Conservation (phyloP, 1,140 invertebrate species). For the Magallana angulata region DNA sequence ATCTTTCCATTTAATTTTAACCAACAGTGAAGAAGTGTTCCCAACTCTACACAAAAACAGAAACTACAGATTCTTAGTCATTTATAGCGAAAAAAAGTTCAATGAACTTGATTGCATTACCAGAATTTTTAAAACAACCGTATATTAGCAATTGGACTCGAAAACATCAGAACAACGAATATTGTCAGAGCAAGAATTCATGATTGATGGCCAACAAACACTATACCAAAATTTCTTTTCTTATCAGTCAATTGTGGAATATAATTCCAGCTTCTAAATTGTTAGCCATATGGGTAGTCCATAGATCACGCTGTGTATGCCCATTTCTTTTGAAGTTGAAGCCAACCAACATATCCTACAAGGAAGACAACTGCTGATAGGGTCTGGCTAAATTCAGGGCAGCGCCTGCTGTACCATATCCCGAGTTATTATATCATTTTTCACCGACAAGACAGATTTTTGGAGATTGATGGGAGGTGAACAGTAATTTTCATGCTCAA, state of each 20-base stretch:
- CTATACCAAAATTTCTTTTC: slow-evolving; percentile 24
- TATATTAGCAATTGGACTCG: too few species aligned
- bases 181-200: neutral
- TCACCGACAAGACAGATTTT: slow-evolving; percentile 25
- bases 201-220: slow-evolving; percentile 35
- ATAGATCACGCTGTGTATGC: slow-evolving; percentile 22
- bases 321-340: slow-evolving; percentile 32
- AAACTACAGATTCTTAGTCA: too few species aligned
- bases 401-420: neutral
- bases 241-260: slow-evolving; percentile 36
- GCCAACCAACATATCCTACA: slow-evolving; percentile 16
- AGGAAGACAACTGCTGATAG: slow-evolving; percentile 26
- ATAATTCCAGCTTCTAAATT: slow-evolving; percentile 28
- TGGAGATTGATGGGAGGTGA: slow-evolving; percentile 23
- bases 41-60: too few species aligned
- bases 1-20: neutral
- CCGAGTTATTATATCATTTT: slow-evolving; percentile 9
- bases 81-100: neutral
- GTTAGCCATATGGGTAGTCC: slow-evolving; percentile 30
- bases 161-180: too few species aligned
- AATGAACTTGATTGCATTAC: neutral
- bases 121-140: neutral
- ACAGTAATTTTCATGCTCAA: slow-evolving; percentile 10
- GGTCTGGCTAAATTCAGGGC: slow-evolving; percentile 19
- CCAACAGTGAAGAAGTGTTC: too few species aligned